These are phyloP conservation scores for Aulostomus chinensis DNA, from an alignment of 2,797 vertebrate genomes.

Conservation along the genomic window DNA sequence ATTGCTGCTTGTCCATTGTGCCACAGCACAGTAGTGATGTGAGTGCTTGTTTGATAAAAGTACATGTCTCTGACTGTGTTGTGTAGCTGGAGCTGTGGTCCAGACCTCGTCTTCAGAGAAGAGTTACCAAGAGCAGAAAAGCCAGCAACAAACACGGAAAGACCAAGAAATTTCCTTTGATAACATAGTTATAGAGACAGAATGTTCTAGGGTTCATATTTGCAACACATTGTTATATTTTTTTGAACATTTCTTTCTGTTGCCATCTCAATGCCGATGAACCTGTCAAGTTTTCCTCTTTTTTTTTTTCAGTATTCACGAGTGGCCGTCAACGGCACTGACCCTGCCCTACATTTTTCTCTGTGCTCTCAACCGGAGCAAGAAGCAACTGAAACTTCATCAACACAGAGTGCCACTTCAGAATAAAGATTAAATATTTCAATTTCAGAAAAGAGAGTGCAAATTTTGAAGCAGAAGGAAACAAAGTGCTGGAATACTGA, in stretches of 20 bases:
- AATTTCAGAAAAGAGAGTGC: constrained; percentile 38
- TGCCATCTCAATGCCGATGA: constrained; percentile 12
- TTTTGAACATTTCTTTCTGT: neutral
- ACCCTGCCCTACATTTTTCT: neutral
- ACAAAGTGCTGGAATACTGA: constrained; percentile 51
- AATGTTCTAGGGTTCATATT: too few relatives aligned
- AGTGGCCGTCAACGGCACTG: constrained; percentile 8
- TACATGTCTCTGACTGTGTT: neutral
- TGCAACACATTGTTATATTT: constrained; percentile 7
- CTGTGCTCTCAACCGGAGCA: constrained; percentile 5
- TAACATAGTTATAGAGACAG: too few relatives aligned
- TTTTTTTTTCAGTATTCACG: constrained; percentile 3
- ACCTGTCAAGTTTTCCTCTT: constrained; percentile 5
- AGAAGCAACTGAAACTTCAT: constrained; percentile 47
- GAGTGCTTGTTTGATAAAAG: neutral
- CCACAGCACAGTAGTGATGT: neutral
- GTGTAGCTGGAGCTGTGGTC: constrained; percentile 2
- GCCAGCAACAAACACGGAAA: too few relatives aligned
- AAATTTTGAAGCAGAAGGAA: constrained; percentile 35
- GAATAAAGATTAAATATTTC: constrained; percentile 50
- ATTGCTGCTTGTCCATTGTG: too few relatives aligned
- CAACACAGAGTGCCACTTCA: constrained; percentile 45
- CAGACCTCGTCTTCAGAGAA: constrained; percentile 57
- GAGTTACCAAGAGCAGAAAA: too few relatives aligned
- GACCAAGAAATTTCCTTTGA: too few relatives aligned